phyloP scores from a whole-genome alignment of 2,797 vertebrate genomes.

The Gorsachius magnificus region DNA sequence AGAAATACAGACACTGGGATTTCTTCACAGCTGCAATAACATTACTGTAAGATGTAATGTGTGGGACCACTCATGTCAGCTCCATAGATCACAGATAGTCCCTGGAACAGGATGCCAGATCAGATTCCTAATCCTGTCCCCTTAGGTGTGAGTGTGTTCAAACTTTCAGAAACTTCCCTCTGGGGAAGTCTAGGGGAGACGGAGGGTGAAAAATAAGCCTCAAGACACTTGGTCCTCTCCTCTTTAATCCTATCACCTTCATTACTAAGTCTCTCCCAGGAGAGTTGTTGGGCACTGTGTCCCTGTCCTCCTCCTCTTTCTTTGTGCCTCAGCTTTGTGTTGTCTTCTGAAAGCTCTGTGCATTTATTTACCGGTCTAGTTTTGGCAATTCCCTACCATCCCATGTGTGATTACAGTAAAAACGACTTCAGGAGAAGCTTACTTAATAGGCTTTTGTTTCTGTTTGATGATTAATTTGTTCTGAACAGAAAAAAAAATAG shows the following conservation, averaged over 20 bases:
- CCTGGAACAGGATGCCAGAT: neutral
- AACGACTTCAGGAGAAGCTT: neutral
- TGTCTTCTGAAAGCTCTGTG: neutral
- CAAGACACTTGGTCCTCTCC: neutral
- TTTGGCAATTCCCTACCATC: neutral
- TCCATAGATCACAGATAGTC: neutral
- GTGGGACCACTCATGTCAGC: neutral
- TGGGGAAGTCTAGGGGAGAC: neutral
- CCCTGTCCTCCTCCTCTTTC: neutral
- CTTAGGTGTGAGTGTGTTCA: neutral
- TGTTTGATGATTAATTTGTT: neutral
- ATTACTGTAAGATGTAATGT: neutral
- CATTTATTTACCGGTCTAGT: neutral
- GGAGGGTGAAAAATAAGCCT: neutral
- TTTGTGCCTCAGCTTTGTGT: neutral
- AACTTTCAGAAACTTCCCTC: neutral
- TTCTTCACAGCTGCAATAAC: slow-evolving; percentile 47
- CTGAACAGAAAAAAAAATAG: neutral
- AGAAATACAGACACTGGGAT: slow-evolving; percentile 10
- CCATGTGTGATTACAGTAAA: neutral
- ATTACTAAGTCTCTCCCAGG: neutral
- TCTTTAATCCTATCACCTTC: neutral
- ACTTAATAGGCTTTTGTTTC: neutral
- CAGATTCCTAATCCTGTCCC: neutral
- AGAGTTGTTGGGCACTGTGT: neutral